Evolutionary conservation across 2,797 vertebrate genomes (phyloP), one percentile per base, ranked within the genome.

Genomic region (Pseudochromis fuscus): DNA sequence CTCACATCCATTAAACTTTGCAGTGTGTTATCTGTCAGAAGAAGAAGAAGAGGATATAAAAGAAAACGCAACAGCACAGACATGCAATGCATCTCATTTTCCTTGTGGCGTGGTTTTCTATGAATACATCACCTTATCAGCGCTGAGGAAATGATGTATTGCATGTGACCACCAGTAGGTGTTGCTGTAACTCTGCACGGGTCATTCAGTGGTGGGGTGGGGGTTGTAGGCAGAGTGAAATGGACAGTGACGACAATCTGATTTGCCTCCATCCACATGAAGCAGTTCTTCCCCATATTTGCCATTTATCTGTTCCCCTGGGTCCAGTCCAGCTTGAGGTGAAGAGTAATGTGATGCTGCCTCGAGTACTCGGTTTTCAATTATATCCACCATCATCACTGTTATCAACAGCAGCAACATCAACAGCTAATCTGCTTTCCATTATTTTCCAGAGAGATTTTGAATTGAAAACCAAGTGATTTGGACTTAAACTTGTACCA

Each of bases 211-310:
- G 40, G 23, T 23, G 33, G n/a, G 24, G 46, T 8, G 19, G 46
- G 7, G 18, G 75, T 40, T 57, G 42, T 37, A 59, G 64, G 64
- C 21, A 58, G 68, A 77, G 76, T 65, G 68, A 85, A 89, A 87
- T 82, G 83, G 82, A 82, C 72, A 85, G 66, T 77, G 77, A 88
- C 31, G 74, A 85, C 79, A 85, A 72, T 89, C 78, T 72, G 66
- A 82, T 82, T 85, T 75, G 65, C 66, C 67, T 58, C 64, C 83
- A 81, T 58, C 64, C 83, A 81, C 79, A 76, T 78, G 75, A 75
- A 79, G 75, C 81, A 77, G 69, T 86, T 82, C 85, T 85, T 89
- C 88, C 76, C 87, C 87, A 78, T 71, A 71, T 87, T 83, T 83
- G 75, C 77, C 87, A 76, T 87, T 84, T 84, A 72, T 69, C 37